Base-by-base conservation (phyloP, 2,888 invertebrate species). In the Petrophora chlorosata region DNA sequence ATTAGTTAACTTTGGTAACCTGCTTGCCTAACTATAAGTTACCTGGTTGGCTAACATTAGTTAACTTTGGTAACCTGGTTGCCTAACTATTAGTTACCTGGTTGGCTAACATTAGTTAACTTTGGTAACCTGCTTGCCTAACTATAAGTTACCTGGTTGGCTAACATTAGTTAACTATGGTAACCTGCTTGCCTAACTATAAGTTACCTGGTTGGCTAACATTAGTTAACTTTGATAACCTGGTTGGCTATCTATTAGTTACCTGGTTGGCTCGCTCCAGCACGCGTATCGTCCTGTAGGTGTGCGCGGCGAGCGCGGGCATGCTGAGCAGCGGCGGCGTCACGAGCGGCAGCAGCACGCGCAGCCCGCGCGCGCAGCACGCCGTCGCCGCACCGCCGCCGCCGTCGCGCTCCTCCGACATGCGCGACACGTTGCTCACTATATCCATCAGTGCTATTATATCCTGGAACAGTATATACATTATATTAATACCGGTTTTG, bases 391-490 rank as follows among this genome's bases (percentile, higher is more conserved):
- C 75, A n/a, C 71, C 32, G 70, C 76, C 43, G 67, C 19, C 66
- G 3, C 63, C 53, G 22, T 70, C 9, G 77, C 57, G 81, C 79
- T 50, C 46, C 29, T 49, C 53, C 2, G 53, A 39, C 32, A 40
- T 44, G 1, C 82, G 82, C 0, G 84, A 83, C 25, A 89, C 70
- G 53, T 79, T 72, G 66, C 85, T 82, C 19, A 96, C 87, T 49
- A 97, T 85, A 67, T 97, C 95, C 92, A 97, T 94, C 5, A 97
- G 90, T 3, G 96, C 89, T 40, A 94, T 91, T 58, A 97, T 92
- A 71, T 97, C 97, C 82, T 95, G 92, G 63, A 91, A 94, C 5
- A 5, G 30, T 3, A 10, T 14, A 14, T 8, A 30, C 14, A 19
- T 19, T 5, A 1, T 19, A n/a, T n/a, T n/a, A n/a, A n/a, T n/a